phyloP scores from a whole-genome alignment of 1,140 invertebrate genomes.

The Apis laboriosa region DNA sequence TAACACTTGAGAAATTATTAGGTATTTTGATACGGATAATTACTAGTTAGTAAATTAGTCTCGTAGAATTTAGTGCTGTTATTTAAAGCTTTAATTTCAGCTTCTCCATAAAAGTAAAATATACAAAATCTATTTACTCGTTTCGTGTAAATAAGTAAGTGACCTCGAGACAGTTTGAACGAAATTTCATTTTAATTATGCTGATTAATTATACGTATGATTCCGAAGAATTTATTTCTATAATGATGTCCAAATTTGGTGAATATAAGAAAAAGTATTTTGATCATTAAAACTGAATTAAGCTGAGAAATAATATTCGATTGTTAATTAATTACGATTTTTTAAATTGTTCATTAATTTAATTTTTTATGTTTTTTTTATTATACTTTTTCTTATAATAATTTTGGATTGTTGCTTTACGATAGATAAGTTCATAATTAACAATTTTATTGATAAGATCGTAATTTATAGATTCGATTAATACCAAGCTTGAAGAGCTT shows the following conservation, averaged over 20 bases:
- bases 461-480: not conserved
- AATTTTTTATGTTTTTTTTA: too few species aligned
- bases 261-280: not conserved
- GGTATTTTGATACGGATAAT: not conserved
- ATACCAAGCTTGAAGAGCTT: not conserved
- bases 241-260: not conserved
- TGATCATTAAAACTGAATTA: too few species aligned
- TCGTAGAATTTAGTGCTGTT: not conserved
- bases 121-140: not conserved
- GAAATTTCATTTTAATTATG: not conserved
- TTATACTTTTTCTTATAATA: not conserved
- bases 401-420: not conserved
- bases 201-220: not conserved
- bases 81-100: not conserved
- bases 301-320: not conserved
- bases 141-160: not conserved
- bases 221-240: not conserved
- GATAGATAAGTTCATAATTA: too few species aligned
- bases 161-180: not conserved
- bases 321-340: not conserved
- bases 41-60: not conserved
- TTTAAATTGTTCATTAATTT: not conserved
- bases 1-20: not conserved
- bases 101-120: not conserved
- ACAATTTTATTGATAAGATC: not conserved